Evolutionary conservation across 2,888 invertebrate species (phyloP), one percentile per base, ranked within the genome.

Genomic region (Siphlonurus alternatus): DNA sequence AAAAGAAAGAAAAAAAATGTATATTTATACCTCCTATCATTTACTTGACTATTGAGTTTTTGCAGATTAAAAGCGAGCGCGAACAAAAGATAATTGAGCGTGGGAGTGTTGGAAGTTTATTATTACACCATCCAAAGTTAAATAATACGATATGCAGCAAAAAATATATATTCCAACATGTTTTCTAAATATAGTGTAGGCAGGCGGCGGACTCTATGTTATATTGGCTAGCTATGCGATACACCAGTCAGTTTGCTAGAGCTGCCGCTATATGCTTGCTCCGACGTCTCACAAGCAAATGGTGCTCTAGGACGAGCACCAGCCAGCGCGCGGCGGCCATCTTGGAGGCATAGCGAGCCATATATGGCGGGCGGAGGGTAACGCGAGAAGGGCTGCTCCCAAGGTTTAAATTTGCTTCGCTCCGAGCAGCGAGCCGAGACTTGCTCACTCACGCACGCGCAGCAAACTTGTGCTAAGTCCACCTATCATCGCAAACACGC

Each of bases 321-420:
- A 38, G 5, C 5, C 5, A 38, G 38, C 38, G 38, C 38, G 38
- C 38, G 38, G 38, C 15, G 38, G 38, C 38, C 38, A 38, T 38
- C 5, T 38, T 38, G 38, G 38, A 38, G 38, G 15, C 38, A 5
- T 10, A 10, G 38, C 38, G 15, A 15, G 15, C 38, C 38, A 38
- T 38, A 38, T 38, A 38, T 38, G 38, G 38, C 5, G 38, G 38
- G 38, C 38, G 38, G 38, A 38, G 38, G 38, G 56, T 56, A 56
- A 56, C n/a, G 56, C 56, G 56, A 56, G 56, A 56, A 56, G 56
- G 56, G n/a, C 56, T 56, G 56, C 7, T n/a, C 56, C 22, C n/a
- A 7, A 56, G 5, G 56, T 56, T 56, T 20, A 56, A 56, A 56
- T 38, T 38, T 38, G 38, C 38, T 38, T 15, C 38, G 38, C 38